Conservation (phyloP, 2,797 vertebrate species). For the Microctenopoma lineatum region DNA sequence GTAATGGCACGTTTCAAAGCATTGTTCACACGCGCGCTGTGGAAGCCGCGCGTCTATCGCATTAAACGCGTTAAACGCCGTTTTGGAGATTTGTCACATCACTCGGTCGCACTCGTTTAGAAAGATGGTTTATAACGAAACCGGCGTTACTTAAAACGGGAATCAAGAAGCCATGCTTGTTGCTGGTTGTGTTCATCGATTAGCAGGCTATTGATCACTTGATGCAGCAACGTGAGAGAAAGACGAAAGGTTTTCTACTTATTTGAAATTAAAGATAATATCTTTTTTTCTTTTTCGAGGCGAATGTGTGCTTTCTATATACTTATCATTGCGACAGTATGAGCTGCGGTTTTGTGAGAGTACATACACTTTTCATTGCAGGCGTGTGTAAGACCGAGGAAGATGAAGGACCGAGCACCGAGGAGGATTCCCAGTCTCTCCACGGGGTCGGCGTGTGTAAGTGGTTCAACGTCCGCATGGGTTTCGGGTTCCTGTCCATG, state of each 20-base stretch:
- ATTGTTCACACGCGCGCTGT: constrained; percentile 46
- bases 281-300: not conserved
- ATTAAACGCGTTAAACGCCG: constrained; percentile 14
- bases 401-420: constrained; percentile 85
- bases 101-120: not conserved
- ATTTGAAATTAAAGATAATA: not conserved
- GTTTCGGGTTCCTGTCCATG: constrained; percentile 99
- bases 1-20: constrained; percentile 8
- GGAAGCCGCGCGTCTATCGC: constrained; percentile 5
- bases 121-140: not conserved
- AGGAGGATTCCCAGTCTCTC: constrained; percentile 84
- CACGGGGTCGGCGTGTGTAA: constrained; percentile 92
- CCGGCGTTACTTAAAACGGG: not conserved
- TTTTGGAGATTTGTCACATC: not conserved
- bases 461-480: constrained; percentile 99
- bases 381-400: constrained; percentile 91
- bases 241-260: not conserved
- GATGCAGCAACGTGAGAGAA: not conserved
- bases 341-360: not conserved
- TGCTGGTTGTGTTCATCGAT: constrained; percentile 22
- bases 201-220: constrained; percentile 37
- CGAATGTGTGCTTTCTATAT: too few relatives aligned
- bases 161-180: not conserved
- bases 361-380: constrained; percentile 56
- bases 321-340: not conserved